Base-by-base conservation (phyloP, 2,113 vertebrate species). In the Ovis canadensis region DNA sequence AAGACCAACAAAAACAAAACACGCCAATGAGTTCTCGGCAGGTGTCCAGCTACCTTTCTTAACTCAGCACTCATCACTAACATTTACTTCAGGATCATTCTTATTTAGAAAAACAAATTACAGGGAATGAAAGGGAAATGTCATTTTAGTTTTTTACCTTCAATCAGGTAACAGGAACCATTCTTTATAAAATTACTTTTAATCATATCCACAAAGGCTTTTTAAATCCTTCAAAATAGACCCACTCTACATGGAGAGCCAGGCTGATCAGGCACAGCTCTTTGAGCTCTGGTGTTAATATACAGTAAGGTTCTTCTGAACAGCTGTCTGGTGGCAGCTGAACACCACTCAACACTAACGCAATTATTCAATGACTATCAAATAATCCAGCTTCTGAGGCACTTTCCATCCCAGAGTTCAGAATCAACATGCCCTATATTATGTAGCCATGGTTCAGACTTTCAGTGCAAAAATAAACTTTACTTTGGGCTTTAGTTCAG, bases 251-350 rank as follows among this genome's bases (percentile, higher is more conserved):
- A 60, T 3, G 54, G 29, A 85, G 59, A 89, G 21, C 17, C 36
- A 55, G 57, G 59, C 57, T 77, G 36, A 4, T 11, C 0, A 36
- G 36, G 17, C 27, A 59, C 27, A 14, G 80, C 95, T 80, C 62
- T 74, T 54, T 17, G 33, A 23, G 74, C 62, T 91, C 59, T 52
- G 5, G 67, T 27, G 64, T 50, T 52, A 43, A 82, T 29, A 36
- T 3, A 67, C 67, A 8, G 7, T 16, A 31, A 23, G 25, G n/a
- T 17, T 83, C 85, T 27, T 93, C 71, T 59, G 1, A 90, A 80
- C 84, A 97, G 95, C 83, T 97, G 81, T 50, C 59, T 57, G 5
- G 23, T n/a, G 10, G 96, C 88, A 98, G 94, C 92, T 97, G 90
- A 91, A 14, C 7, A 84, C 60, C 50, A 60, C 55, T 80, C 50